Evolutionary conservation across 2,888 invertebrate genomes (phyloP).

Genomic region (Hypsopygia costalis): DNA sequence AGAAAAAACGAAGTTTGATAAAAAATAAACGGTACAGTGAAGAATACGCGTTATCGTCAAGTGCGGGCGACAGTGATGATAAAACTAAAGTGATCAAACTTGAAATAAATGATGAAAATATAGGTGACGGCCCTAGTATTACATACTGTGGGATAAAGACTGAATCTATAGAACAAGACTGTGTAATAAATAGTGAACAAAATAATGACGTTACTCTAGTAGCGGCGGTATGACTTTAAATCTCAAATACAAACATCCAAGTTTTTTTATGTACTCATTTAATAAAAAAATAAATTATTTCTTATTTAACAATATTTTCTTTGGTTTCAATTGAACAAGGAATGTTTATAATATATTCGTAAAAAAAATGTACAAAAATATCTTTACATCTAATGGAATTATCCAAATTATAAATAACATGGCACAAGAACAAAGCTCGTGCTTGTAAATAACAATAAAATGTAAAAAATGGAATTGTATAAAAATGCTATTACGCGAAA

Average conservation of each 20-base stretch:
- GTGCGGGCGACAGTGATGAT: constrained; percentile 25
- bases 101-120: constrained; percentile 38
- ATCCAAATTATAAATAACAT: neutral
- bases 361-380: constrained; percentile 1
- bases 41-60: constrained; percentile 13
- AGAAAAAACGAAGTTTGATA: constrained; percentile 59
- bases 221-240: neutral
- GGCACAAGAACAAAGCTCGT: no score
- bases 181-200: constrained; percentile 14
- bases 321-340: constrained; percentile 8
- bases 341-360: constrained; percentile 3
- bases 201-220: constrained; percentile 2
- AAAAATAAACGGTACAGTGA: constrained; percentile 49
- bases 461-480: no score
- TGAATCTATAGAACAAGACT: constrained; percentile 11
- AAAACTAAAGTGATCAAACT: constrained; percentile 54
- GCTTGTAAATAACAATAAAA: no score
- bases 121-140: constrained; percentile 6
- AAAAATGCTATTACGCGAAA: no score
- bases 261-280: constrained; percentile 6
- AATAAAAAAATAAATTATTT: constrained; percentile 17
- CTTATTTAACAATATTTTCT: constrained; percentile 13
- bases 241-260: neutral
- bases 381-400: neutral
- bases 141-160: no score